Conservation (phyloP, 92 coral and sea anemone genomes). For the Desmophyllum pertusum region DNA sequence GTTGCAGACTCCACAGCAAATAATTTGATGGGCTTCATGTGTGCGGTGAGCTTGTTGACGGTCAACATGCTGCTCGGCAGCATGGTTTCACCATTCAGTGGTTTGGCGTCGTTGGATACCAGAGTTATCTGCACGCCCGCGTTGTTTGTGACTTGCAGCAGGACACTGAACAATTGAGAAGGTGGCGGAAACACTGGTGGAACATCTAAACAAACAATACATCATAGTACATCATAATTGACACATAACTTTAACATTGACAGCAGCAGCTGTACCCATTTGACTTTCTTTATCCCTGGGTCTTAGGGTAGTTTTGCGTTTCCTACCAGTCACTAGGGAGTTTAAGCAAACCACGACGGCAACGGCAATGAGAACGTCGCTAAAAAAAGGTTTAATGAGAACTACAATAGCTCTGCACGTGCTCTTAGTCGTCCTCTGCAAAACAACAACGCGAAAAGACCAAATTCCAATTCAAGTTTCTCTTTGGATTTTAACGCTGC, state of each 20-base stretch:
- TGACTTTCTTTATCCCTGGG: neutral
- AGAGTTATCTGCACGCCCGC: conserved; percentile 69
- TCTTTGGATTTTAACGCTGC: no score
- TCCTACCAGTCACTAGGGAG: neutral
- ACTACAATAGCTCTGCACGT: no score
- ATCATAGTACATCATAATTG: neutral
- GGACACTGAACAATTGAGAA: conserved; percentile 57
- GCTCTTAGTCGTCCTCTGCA: no score
- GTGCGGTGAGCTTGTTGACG: conserved; percentile 57
- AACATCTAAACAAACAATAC: conserved; percentile 28
- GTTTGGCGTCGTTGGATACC: conserved; percentile 84
- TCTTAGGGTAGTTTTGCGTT: neutral
- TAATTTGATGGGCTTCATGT: conserved; percentile 59
- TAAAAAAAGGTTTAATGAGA: no score
- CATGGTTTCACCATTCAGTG: conserved; percentile 72
- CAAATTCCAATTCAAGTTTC: no score
- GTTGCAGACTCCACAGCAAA: conserved; percentile 85
- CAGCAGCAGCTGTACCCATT: neutral
- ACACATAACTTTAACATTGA: neutral
- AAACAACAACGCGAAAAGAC: no score
- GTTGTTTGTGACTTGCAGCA: conserved; percentile 77
- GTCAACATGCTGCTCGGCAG: conserved; percentile 60
- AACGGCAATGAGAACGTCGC: no score
- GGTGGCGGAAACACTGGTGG: conserved; percentile 42
- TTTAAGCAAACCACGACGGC: no score